A percentile compares a stretch with the other conserved stretches of the same genome.
phyloP scores from a whole-genome alignment of 2,888 invertebrate genomes.

The Crematogaster levior region DNA sequence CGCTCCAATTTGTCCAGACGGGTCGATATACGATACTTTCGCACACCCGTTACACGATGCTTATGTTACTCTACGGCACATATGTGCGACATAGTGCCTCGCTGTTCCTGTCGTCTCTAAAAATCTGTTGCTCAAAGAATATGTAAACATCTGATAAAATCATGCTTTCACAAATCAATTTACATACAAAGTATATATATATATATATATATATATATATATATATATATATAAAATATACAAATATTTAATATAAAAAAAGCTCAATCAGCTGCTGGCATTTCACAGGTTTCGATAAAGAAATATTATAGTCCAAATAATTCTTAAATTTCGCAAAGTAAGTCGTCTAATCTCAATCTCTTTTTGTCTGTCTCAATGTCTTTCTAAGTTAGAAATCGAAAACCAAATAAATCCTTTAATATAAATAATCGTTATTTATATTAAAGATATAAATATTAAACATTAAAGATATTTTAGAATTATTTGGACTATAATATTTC shows the following conservation, averaged over 20 bases:
- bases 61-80: conserved; percentile 8
- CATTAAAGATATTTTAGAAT: neutral
- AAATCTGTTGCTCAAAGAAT: neutral
- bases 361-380: too few relatives aligned
- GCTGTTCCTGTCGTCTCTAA: neutral
- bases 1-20: neutral
- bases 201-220: too few relatives aligned
- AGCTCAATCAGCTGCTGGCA: neutral
- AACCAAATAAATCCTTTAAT: neutral
- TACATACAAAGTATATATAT: too few relatives aligned
- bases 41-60: conserved; percentile 26
- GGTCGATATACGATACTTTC: conserved; percentile 1
- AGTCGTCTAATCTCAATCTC: neutral
- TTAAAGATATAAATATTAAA: neutral
- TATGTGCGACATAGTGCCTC: conserved; percentile 12
- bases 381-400: neutral
- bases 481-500: neutral
- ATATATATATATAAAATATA: too few relatives aligned
- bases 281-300: neutral
- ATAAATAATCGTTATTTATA: too few relatives aligned
- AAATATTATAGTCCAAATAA: neutral
- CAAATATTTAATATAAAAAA: too few relatives aligned
- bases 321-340: neutral
- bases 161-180: neutral
- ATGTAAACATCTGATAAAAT: neutral